Base-by-base conservation (phyloP, 2,888 invertebrate genomes). In the Agapetus fuscipes region DNA sequence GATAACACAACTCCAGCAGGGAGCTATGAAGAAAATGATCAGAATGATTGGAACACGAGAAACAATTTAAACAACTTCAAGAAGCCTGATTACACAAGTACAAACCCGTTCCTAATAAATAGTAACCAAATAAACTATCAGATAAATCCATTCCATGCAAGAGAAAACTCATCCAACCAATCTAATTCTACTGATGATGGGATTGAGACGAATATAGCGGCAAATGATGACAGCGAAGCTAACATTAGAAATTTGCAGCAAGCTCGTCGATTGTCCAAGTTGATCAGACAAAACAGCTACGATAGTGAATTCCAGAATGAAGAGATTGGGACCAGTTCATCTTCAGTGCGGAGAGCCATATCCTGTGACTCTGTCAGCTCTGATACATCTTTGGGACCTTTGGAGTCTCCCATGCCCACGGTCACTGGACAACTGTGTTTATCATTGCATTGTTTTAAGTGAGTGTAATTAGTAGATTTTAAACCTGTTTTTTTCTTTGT, bases 311-410 rank as follows among this genome's bases (percentile, higher is more conserved):
- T 26, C 16, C 37, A 41, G 6, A 39, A 20, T 32, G 46, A 46
- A 20, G 37, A 44, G 16, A 20, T 20, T 20, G 49, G 47, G 6
- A 45, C 50, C 2, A 39, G 50, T 3, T 28, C 30, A 3, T 26
- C 15, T 12, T 58, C 57, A 24, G 61, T 81, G 39, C 71, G 76
- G 50, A 61, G 83, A 43, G 85, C 84, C 1, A 69, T 83, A 50
- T 84, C 84, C 15, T 86, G 83, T 56, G 86, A 86, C 53, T 85
- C 84, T 33, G 80, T 87, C 15, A 82, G 79, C 51, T 85, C 85
- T 1, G 85, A 86, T 51, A 82, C 83, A 1, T 83, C 83, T 2
- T 65, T 82, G 16, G 77, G 76, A 33, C 80, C 83, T 53, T 66
- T 83, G 30, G 81, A 83, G 50, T 76, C 76, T 53, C 72, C 80